Evolutionary conservation across 2,797 vertebrate species (phyloP), one percentile per base, ranked within the genome.

Genomic region (Paedocypris micromegethes): DNA sequence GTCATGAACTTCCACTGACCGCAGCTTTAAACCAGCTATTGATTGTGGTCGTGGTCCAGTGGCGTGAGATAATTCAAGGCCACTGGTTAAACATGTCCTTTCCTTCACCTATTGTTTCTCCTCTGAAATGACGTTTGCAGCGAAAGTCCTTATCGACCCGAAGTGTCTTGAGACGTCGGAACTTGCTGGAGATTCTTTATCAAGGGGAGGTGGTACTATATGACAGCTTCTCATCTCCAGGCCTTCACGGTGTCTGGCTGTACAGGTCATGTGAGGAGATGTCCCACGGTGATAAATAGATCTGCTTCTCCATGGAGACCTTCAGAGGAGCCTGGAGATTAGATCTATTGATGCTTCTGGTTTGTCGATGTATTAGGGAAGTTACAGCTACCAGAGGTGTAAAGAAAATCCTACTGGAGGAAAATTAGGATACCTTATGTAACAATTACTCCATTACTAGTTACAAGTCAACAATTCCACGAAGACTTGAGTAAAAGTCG

Each of bases 231-330:
- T 65, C 23, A 49, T 65, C 67, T 2, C 42, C 43, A 77, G 72
- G 75, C 74, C 72, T 81, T 82, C 66, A 75, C 61, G 66, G 58
- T 76, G 50, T 64, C 70, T 73, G 54, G 45, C 53, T 73, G 58
- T 65, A 55, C 61, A 72, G 61, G 60, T 54, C 47, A 9, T 48
- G 51, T 68, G 65, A 68, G 45, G 38, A 55, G 75, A 75, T 70
- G 70, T 51, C 64, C 47, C 64, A 56, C 6, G 52, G 72, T 77
- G 68, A 81, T 70, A 58, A 76, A 73, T 64, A 9, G 64, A 78
- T 80, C 74, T 68, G 46, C 50, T 64, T 67, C 23, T 53, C 50
- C 55, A 49, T 39, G 71, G 60, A 64, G 56, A 40, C 78, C 79
- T 6, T 54, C 40, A 74, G 48, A 72, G 9, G 3, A 64, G 50